A percentile compares a stretch with the other conserved stretches of the same genome.
Evolutionary conservation across 2,113 vertebrate species (phyloP).

Genomic region (Gasterosteus aculeatus): DNA sequence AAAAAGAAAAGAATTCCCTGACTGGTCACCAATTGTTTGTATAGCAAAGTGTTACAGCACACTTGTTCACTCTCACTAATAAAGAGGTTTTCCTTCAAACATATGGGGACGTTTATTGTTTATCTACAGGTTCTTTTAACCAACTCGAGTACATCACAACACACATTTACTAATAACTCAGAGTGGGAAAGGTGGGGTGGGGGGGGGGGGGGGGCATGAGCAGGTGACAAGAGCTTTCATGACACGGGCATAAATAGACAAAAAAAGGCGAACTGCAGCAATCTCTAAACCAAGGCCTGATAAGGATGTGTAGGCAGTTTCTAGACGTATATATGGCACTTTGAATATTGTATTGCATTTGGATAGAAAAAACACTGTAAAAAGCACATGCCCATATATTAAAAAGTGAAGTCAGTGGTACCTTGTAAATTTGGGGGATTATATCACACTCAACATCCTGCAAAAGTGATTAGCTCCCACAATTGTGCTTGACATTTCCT

Average conservation of each 20-base stretch:
- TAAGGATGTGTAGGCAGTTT: conserved; percentile 82
- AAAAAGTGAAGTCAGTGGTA: conserved; percentile 75
- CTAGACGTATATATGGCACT: conserved; percentile 81
- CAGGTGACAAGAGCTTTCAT: conserved; percentile 70
- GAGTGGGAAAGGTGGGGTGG: too few species aligned
- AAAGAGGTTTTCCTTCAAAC: conserved; percentile 69
- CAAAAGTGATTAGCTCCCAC: conserved; percentile 69
- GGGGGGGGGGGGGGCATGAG: conserved; percentile 38
- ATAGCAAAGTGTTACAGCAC: conserved; percentile 60
- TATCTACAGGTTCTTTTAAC: conserved; percentile 66
- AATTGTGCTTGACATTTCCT: conserved; percentile 71
- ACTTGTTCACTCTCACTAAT: conserved; percentile 62
- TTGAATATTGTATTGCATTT: conserved; percentile 81
- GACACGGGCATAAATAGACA: conserved; percentile 73
- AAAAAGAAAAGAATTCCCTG: not conserved
- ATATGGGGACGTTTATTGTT: conserved; percentile 74
- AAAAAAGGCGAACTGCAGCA: conserved; percentile 77
- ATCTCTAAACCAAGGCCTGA: conserved; percentile 81
- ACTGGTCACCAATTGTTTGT: conserved; percentile 6
- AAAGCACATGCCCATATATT: conserved; percentile 79
- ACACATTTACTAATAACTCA: conserved; percentile 73
- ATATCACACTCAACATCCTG: conserved; percentile 66
- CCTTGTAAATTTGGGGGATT: conserved; percentile 68
- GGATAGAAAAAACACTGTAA: conserved; percentile 79
- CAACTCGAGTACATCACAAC: conserved; percentile 74